Evolutionary conservation across 2,113 vertebrate species (phyloP).

Genomic region (Callocephalon fimbriatum): DNA sequence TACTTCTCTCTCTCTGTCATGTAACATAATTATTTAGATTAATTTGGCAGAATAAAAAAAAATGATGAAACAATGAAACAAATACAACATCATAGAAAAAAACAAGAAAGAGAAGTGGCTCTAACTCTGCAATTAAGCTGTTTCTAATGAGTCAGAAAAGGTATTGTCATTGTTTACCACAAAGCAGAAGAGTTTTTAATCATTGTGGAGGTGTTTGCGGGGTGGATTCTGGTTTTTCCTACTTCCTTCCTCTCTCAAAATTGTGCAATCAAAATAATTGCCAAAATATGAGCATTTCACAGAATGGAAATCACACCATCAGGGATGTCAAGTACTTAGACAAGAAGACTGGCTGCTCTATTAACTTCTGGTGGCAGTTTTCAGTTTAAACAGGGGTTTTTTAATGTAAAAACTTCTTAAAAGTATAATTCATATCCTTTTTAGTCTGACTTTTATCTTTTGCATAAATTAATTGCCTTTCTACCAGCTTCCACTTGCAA

Average conservation of each 20-base stretch:
- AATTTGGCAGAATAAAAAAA: background rate
- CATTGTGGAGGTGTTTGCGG: background rate
- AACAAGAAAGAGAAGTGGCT: background rate
- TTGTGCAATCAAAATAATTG: background rate
- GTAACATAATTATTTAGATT: background rate
- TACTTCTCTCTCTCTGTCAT: background rate
- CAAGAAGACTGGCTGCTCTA: background rate
- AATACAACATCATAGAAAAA: background rate
- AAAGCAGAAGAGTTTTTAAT: background rate
- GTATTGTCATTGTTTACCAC: background rate
- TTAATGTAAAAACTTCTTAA: background rate
- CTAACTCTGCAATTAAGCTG: background rate
- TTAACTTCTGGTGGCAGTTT: background rate
- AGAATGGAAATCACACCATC: background rate
- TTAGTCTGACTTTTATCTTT: background rate
- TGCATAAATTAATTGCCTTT: background rate
- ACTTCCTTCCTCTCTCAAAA: background rate
- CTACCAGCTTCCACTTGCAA: background rate
- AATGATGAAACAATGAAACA: background rate
- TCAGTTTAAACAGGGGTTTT: background rate
- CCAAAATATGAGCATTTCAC: background rate
- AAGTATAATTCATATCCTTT: background rate
- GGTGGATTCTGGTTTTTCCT: background rate
- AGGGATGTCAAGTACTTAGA: background rate
- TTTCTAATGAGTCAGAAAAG: background rate